Base-by-base conservation (phyloP, 2,888 invertebrate genomes). In the Hyppa rectilinea region DNA sequence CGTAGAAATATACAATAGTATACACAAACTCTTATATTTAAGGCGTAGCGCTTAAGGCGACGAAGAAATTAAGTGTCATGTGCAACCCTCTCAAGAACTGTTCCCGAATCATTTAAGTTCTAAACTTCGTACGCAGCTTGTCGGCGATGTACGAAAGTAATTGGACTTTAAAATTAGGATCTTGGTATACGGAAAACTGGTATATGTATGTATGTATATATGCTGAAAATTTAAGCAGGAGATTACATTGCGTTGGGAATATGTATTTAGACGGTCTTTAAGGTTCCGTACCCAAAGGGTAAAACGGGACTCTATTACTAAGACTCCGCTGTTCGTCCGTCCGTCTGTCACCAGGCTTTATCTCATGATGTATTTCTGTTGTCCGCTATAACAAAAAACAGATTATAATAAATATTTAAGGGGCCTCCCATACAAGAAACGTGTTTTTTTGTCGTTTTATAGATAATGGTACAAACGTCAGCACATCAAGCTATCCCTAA, bases 161-260 rank as follows among this genome's bases (percentile, higher is more conserved):
- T 79, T 82, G 66, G 71, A 82, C 55, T 79, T 82, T 79, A 66
- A 78, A 82, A 79, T 81, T 82, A 78, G 59, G 12, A 81, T 56
- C 50, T 20, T 29, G 23, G 43, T 47, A 20, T 38, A 47, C 20
- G 40, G 49, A 50, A n/a, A n/a, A 59, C 10, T 52, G n/a, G 29
- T 60, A 34, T 2, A 29, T 12, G 23, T 34, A 53, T 14, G 6
- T 38, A 14, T 20, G 17, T 29, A 50, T 34, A 10, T 73, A 20
- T 63, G 40, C n/a, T 36, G 17, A 31, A 29, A 29, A 34, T 71
- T 50, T 38, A 20, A 55, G 43, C 38, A 45, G 26, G 12, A 55
- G 14, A 55, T 55, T 63, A 38, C 38, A 26, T 56, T 43, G 12
- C 29, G 29, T 31, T 43, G 26, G 20, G 12, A 40, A 62, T 74